These are phyloP conservation scores for Oophaga pumilio DNA, from an alignment of 2,113 vertebrate species.

Conservation along the genomic window DNA sequence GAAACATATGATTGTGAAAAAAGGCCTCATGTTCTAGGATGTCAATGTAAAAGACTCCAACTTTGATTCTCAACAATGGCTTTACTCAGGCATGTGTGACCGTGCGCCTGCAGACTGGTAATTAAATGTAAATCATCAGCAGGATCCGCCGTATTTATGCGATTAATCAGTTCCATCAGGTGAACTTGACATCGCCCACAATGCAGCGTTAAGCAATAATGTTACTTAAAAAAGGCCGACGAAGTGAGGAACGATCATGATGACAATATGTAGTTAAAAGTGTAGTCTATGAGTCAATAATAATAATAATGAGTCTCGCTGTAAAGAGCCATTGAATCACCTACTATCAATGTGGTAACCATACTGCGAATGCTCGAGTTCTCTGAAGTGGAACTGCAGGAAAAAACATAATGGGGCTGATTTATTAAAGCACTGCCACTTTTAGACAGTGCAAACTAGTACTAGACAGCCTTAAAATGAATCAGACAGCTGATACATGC, in stretches of 20 bases:
- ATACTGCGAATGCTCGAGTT: background rate
- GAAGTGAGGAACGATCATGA: background rate
- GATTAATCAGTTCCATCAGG: slow-evolving; percentile 25
- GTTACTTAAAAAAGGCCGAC: background rate
- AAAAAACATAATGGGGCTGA: no score
- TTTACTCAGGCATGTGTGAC: slow-evolving; percentile 39
- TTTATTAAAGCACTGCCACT: no score
- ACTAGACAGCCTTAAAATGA: no score
- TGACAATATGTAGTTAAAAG: background rate
- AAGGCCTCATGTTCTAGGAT: slow-evolving; percentile 29
- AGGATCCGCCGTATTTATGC: background rate
- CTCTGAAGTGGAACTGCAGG: background rate
- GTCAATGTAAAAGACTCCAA: slow-evolving; percentile 10
- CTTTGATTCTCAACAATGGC: slow-evolving; percentile 30
- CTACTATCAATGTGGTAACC: background rate
- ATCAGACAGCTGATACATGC: no score
- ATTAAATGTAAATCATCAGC: slow-evolving; percentile 40
- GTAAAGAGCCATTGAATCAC: background rate
- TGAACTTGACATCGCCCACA: background rate
- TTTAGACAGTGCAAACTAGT: no score
- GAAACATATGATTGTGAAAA: background rate
- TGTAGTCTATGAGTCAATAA: background rate
- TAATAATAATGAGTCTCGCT: background rate
- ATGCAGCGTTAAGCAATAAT: background rate
- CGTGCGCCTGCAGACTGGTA: slow-evolving; percentile 17